These are phyloP conservation scores for Drosophila nigrodunni DNA, from an alignment of 1,140 invertebrate species.

Conservation along the genomic window DNA sequence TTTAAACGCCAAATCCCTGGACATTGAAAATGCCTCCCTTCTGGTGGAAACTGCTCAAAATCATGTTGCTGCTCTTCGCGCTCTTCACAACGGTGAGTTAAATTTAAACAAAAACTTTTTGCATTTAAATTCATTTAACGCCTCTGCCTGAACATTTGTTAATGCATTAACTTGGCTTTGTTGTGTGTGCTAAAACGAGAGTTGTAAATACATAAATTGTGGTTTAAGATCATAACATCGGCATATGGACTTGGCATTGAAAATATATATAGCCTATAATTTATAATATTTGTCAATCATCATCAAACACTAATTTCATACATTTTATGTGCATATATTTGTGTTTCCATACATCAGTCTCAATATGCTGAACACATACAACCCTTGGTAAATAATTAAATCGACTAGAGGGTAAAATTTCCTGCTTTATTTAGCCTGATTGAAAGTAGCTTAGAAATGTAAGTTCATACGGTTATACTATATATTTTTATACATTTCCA, in stretches of 20 bases:
- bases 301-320: not conserved
- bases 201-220: not conserved
- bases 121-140: not conserved
- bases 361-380: not conserved
- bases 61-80: constrained; percentile 60
- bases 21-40: constrained; percentile 54
- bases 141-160: constrained; percentile 1
- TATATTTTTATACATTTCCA: not conserved
- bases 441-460: constrained; percentile 5
- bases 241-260: not conserved
- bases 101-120: not conserved
- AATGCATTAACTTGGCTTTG: not conserved
- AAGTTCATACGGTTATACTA: not conserved
- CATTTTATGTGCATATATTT: not conserved
- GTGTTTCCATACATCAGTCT: not conserved
- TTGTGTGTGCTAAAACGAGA: not conserved
- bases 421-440: not conserved
- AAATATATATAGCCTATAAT: not conserved
- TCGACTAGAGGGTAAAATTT: constrained; percentile 5
- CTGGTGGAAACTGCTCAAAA: constrained; percentile 65
- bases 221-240: constrained; percentile 2
- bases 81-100: constrained; percentile 65
- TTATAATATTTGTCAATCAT: not conserved
- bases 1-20: not conserved
- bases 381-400: constrained; percentile 1